Base-by-base conservation (phyloP, 2,797 vertebrate species). In the Gallirallus australis region DNA sequence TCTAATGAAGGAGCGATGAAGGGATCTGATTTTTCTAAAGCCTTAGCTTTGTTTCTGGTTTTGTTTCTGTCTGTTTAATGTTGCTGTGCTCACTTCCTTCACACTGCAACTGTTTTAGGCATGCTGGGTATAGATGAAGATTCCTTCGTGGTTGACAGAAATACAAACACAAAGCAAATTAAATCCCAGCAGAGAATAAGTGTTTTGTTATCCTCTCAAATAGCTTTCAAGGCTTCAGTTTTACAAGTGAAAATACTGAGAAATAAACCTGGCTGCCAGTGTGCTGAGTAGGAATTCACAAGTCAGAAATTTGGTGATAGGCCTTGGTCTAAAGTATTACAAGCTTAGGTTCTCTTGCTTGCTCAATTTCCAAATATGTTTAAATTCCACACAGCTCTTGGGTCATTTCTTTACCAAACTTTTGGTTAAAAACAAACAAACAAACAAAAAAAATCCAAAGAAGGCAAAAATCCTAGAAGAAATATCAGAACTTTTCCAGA, bases 101-200 rank as follows among this genome's bases (percentile, higher is more conserved):
- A 64, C 24, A 10, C n/a, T 70, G 63, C 40, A 86, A 63, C 88
- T 35, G 50, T 75, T 91, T 78, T 88, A 70, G 72, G 42, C 37
- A 86, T 93, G 52, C 63, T 76, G 30, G 40, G 42, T 35, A 17
- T 53, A 71, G 70, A 47, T 76, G 61, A 70, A 91, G 28, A 64
- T 93, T 84, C 37, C 31, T 35, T 86, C 20, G 19, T 4, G 6
- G 35, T 15, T 70, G 60, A 70, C 76, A 89, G 77, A 94, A 91
- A 90, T 59, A 77, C 57, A 77, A 75, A n/a, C n/a, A 76, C 77
- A 86, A 81, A 85, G 53, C 60, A 83, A 94, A 92, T 93, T 85
- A 79, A 96, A 85, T 91, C 48, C 27, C n/a, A 57, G 28, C 11
- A 75, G 63, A 94, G 68, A 90, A 12, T 35, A 94, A 90, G 13